Evolutionary conservation across 2,888 invertebrate genomes (phyloP).

Genomic region (Xanthorhoe spadicearia): DNA sequence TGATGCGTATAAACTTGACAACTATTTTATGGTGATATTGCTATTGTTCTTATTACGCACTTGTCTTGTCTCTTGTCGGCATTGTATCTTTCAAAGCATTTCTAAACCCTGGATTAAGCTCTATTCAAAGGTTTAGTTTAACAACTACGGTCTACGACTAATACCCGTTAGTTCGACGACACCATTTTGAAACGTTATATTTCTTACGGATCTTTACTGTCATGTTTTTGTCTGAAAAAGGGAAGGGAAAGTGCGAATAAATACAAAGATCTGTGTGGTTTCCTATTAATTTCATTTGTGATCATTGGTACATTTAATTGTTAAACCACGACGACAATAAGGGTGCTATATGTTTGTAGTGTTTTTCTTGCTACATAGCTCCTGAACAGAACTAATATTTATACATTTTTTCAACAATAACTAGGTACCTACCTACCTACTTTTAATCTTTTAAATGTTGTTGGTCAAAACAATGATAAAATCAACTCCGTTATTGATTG

Average conservation of each 20-base stretch:
- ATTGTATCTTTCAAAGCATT: slow-evolving; percentile 13
- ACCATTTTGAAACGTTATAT: slow-evolving; percentile 40
- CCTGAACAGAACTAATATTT: too few relatives aligned
- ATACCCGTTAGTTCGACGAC: slow-evolving; percentile 51
- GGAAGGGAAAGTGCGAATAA: background rate
- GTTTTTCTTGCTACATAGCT: too few relatives aligned
- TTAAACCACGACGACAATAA: too few relatives aligned
- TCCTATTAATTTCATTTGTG: background rate
- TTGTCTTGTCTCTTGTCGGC: slow-evolving; percentile 17
- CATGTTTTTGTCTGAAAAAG: slow-evolving; percentile 27
- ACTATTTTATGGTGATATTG: background rate
- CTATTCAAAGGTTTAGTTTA: slow-evolving; percentile 13
- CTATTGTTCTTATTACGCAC: slow-evolving; percentile 6
- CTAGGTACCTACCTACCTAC: background rate
- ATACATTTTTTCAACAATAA: too few relatives aligned
- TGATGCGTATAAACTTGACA: background rate
- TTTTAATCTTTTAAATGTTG: too few relatives aligned
- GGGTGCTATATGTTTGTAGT: too few relatives aligned
- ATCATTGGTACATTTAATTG: background rate
- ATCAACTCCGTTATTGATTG: background rate
- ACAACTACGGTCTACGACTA: too few relatives aligned
- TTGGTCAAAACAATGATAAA: background rate
- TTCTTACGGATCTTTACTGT: slow-evolving; percentile 18
- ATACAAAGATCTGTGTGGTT: background rate
- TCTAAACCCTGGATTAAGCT: slow-evolving; percentile 19